A percentile compares a stretch with the other conserved stretches of the same genome.
Evolutionary conservation across 2,797 vertebrate species (phyloP).

Genomic region (Phoebastria nigripes): DNA sequence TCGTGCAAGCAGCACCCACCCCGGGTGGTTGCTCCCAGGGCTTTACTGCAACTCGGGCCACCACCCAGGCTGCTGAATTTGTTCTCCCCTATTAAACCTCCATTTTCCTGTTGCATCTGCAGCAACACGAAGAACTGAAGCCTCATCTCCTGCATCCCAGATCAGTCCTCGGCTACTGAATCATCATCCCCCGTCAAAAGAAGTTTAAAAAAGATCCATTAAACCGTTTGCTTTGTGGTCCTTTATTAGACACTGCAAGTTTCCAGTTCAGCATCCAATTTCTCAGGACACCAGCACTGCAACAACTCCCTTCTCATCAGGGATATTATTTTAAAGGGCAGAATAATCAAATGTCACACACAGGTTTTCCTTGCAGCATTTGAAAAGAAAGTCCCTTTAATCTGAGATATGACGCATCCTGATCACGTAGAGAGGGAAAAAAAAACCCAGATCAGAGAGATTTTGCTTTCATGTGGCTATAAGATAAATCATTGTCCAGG

Average conservation of each 20-base stretch:
- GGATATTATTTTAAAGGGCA: not conserved
- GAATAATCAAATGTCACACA: not conserved
- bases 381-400: slow-evolving; percentile 10
- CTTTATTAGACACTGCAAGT: not conserved
- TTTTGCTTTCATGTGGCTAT: slow-evolving; percentile 1
- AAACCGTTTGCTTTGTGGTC: not conserved
- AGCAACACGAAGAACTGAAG: not conserved
- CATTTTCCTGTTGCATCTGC: not conserved
- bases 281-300: not conserved
- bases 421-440: not conserved
- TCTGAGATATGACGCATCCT: not conserved
- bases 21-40: not conserved
- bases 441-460: not conserved
- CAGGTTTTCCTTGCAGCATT: not conserved
- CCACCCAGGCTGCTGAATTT: not conserved
- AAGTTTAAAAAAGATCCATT: not conserved
- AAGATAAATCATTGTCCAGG: not conserved
- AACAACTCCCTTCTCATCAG: not conserved
- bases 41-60: not conserved
- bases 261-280: not conserved
- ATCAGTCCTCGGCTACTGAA: not conserved
- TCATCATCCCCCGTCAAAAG: not conserved
- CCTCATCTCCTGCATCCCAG: not conserved
- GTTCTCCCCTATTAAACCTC: not conserved
- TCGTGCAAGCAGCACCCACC: not conserved